Percentiles rank a stretch among this genome's conserved stretches.
Conservation (phyloP, 2,888 invertebrate species). For the Rhagonycha fulva region DNA sequence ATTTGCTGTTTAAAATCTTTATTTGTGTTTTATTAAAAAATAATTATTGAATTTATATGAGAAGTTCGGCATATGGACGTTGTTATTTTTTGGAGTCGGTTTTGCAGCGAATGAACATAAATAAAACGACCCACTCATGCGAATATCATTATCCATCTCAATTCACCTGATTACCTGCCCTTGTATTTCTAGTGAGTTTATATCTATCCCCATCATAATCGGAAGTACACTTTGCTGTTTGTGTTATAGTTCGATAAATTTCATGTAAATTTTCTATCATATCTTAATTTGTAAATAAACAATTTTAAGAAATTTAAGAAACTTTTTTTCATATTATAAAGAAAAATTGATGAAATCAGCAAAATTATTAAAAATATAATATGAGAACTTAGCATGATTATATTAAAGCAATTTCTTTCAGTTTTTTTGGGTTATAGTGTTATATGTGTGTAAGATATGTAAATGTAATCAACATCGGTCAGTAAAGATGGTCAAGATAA, state of each 20-base stretch:
- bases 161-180: constrained; percentile 32
- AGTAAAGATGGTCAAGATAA: constrained; percentile 42
- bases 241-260: constrained; percentile 16
- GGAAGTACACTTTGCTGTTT: constrained; percentile 20
- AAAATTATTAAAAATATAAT: neutral
- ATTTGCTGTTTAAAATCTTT: neutral
- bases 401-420: constrained; percentile 1
- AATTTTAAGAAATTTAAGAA: neutral
- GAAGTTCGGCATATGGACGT: constrained; percentile 22
- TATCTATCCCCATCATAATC: constrained; percentile 27
- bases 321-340: neutral
- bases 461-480: constrained; percentile 42
- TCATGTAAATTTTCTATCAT: constrained; percentile 8
- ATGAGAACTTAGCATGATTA: neutral
- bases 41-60: constrained; percentile 9
- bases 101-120: constrained; percentile 29
- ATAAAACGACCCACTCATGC: constrained; percentile 30
- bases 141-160: constrained; percentile 28
- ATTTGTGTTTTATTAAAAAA: neutral
- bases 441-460: constrained; percentile 34
- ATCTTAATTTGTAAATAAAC: neutral
- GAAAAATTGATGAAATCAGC: neutral
- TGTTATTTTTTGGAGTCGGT: constrained; percentile 27
- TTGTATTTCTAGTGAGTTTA: constrained; percentile 26
- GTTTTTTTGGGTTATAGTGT: neutral